These are phyloP conservation scores for Siniperca obscura DNA, from an alignment of 2,797 vertebrate genomes.

Conservation along the genomic window DNA sequence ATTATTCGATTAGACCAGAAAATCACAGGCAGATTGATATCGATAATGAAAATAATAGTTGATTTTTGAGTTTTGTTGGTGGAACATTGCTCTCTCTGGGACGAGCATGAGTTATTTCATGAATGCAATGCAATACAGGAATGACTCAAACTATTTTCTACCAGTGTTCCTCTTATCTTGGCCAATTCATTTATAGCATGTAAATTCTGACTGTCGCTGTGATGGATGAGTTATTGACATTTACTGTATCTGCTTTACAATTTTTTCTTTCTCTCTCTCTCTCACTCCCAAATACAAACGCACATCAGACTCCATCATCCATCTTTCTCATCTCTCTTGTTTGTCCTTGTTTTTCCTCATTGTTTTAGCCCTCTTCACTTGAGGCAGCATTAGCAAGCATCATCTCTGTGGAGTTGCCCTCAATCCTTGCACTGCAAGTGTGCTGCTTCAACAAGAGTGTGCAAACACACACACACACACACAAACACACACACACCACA, in stretches of 20 bases:
- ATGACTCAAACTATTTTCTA: neutral
- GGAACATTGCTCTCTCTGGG: neutral
- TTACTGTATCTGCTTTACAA: neutral
- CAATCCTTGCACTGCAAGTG: constrained; percentile 54
- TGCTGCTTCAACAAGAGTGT: constrained; percentile 53
- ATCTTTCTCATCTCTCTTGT: constrained; percentile 17
- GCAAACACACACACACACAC: constrained; percentile 23
- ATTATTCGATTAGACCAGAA: neutral
- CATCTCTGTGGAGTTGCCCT: constrained; percentile 54
- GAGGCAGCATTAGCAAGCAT: constrained; percentile 52
- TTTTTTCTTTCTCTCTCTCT: neutral
- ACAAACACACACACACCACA: constrained; percentile 38
- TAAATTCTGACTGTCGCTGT: neutral
- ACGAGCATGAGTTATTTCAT: neutral
- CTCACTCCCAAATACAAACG: neutral
- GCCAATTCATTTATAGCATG: neutral
- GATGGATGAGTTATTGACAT: neutral
- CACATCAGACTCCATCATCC: neutral
- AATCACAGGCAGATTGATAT: neutral
- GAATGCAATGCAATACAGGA: neutral
- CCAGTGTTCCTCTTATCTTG: neutral
- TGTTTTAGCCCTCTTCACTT: constrained; percentile 46
- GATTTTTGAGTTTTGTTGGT: neutral
- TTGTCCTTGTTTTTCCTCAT: constrained; percentile 38
- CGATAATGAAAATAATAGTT: neutral